These are phyloP conservation scores for Diaprepes abbreviatus DNA, from an alignment of 2,888 invertebrate genomes.

Conservation along the genomic window DNA sequence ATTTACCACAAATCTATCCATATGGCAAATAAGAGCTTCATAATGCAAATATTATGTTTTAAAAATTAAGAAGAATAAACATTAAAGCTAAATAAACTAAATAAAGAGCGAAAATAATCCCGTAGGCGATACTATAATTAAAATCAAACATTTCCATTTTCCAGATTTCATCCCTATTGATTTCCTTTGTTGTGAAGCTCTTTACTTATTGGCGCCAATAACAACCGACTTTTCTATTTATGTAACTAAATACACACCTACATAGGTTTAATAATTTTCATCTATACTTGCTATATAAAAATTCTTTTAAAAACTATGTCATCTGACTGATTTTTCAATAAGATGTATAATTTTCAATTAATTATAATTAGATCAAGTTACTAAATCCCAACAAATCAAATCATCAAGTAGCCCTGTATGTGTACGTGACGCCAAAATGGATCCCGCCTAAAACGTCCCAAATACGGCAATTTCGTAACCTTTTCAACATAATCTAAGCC, in stretches of 20 bases:
- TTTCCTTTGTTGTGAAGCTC: background rate
- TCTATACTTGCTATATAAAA: too few relatives aligned
- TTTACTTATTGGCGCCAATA: conserved; percentile 4
- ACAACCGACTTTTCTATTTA: too few relatives aligned
- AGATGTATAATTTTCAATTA: background rate
- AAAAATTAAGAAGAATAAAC: too few relatives aligned
- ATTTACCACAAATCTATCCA: too few relatives aligned
- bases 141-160: background rate
- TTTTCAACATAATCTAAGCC: background rate
- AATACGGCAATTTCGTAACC: conserved; percentile 34
- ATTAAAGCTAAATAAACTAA: too few relatives aligned
- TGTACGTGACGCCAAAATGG: conserved; percentile 46
- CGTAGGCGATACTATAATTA: too few relatives aligned
- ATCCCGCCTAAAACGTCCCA: conserved; percentile 38
- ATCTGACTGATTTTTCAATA: background rate
- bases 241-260: background rate
- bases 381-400: conserved; percentile 10
- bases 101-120: too few relatives aligned
- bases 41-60: too few relatives aligned
- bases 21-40: too few relatives aligned
- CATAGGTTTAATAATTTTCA: background rate
- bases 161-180: conserved; percentile 15
- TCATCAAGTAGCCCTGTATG: conserved; percentile 34
- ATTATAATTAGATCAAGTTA: conserved; percentile 8
- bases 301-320: background rate